phyloP scores from a whole-genome alignment of 2,797 vertebrate genomes.

The Aphelocoma californica region DNA sequence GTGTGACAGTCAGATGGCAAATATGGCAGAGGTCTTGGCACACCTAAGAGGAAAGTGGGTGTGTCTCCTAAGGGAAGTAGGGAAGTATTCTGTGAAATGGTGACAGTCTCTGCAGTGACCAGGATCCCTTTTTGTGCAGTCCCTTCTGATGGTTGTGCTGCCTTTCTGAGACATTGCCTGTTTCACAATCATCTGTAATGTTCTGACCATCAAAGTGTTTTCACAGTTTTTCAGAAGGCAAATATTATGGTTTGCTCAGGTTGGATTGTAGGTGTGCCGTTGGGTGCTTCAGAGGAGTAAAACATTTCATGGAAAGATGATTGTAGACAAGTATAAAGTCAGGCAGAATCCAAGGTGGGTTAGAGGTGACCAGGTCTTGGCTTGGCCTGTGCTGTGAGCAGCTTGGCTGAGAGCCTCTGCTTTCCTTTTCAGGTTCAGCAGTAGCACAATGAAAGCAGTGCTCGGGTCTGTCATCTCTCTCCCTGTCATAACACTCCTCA shows the following conservation, averaged over 20 bases:
- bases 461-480: not conserved
- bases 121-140: not conserved
- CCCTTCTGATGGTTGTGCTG: not conserved
- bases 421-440: not conserved
- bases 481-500: not conserved
- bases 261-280: not conserved
- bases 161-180: not conserved
- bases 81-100: not conserved
- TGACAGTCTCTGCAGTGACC: not conserved
- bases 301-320: not conserved
- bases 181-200: not conserved
- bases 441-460: not conserved
- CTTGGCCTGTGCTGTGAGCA: not conserved
- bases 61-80: not conserved
- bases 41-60: not conserved
- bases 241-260: not conserved
- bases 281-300: not conserved
- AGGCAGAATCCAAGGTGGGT: not conserved
- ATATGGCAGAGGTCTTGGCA: not conserved
- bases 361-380: not conserved
- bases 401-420: not conserved
- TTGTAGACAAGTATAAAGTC: not conserved
- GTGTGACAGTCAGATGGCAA: not conserved
- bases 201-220: not conserved
- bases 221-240: not conserved